A percentile compares a stretch with the other conserved stretches of the same genome.
Evolutionary conservation across 2,888 invertebrate genomes (phyloP).

Genomic region (Theretra japonica): DNA sequence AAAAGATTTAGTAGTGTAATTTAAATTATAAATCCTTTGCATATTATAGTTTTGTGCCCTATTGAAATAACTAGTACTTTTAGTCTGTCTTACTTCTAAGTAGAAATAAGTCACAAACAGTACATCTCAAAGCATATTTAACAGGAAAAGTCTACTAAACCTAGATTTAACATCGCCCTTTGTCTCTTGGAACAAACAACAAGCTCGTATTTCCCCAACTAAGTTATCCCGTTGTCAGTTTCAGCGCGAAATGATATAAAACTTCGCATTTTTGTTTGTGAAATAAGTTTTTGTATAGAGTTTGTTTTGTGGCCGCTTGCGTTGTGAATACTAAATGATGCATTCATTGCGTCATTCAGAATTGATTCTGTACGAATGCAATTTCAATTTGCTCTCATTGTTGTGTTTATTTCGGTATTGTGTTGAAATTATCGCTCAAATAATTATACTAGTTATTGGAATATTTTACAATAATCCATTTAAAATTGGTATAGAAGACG

Average conservation of each 20-base stretch:
- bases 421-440: too few species aligned
- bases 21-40: too few species aligned
- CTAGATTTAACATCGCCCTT: not conserved
- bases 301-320: not conserved
- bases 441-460: too few species aligned
- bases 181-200: slow-evolving; percentile 2
- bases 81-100: too few species aligned
- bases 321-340: not conserved
- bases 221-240: slow-evolving; percentile 10
- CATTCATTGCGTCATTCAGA: slow-evolving; percentile 1
- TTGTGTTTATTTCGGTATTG: not conserved
- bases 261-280: slow-evolving; percentile 18
- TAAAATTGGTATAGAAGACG: too few species aligned
- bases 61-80: too few species aligned
- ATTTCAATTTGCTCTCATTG: not conserved
- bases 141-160: not conserved
- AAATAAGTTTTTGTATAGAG: not conserved
- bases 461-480: too few species aligned
- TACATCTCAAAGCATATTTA: too few species aligned
- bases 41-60: too few species aligned
- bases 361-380: not conserved
- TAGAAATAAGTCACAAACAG: too few species aligned
- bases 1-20: too few species aligned
- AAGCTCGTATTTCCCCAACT: slow-evolving; percentile 25
- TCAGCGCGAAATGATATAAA: slow-evolving; percentile 22